These are phyloP conservation scores for Phenganax stokvisi DNA, from an alignment of 92 coral and sea anemone species.

Conservation along the genomic window DNA sequence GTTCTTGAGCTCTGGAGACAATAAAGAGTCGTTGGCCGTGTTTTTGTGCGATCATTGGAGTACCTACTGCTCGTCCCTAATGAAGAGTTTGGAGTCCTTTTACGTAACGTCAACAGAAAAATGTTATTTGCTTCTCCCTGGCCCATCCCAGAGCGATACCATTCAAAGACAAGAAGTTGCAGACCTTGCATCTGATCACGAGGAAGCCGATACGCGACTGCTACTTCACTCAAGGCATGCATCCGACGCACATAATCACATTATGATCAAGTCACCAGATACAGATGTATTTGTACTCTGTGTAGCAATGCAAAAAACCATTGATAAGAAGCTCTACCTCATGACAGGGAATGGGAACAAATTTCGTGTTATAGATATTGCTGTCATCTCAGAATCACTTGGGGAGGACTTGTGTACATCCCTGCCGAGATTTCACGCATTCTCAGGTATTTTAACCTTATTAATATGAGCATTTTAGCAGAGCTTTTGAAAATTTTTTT, in stretches of 20 bases:
- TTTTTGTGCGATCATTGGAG: slow-evolving; percentile 44
- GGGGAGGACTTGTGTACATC: slow-evolving; percentile 24
- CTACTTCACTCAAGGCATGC: slow-evolving; percentile 57
- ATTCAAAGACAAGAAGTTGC: slow-evolving; percentile 4
- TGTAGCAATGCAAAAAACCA: slow-evolving; percentile 26
- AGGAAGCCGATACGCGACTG: slow-evolving; percentile 44
- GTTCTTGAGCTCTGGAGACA: slow-evolving; percentile 44
- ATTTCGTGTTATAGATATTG: slow-evolving; percentile 2
- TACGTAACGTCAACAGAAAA: not conserved
- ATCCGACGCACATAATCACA: slow-evolving; percentile 36
- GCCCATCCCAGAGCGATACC: slow-evolving; percentile 2
- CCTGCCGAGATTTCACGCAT: slow-evolving; percentile 43
- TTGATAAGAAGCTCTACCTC: slow-evolving; percentile 18
- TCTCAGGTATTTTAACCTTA: slow-evolving; percentile 30
- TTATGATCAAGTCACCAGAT: slow-evolving; percentile 41
- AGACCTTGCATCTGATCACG: slow-evolving; percentile 33
- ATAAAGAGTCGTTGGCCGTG: slow-evolving; percentile 35
- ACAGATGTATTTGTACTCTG: slow-evolving; percentile 41
- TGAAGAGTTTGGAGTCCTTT: not conserved
- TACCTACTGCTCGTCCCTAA: slow-evolving; percentile 7
- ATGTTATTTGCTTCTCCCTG: slow-evolving; percentile 14
- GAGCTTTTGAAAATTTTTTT: not conserved
- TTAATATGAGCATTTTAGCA: not conserved
- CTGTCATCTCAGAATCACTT: slow-evolving; percentile 29
- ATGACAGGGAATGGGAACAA: slow-evolving; percentile 39